Evolutionary conservation across 2,888 invertebrate species (phyloP), one percentile per base, ranked within the genome.

Genomic region (Phrixothrix hirtus): DNA sequence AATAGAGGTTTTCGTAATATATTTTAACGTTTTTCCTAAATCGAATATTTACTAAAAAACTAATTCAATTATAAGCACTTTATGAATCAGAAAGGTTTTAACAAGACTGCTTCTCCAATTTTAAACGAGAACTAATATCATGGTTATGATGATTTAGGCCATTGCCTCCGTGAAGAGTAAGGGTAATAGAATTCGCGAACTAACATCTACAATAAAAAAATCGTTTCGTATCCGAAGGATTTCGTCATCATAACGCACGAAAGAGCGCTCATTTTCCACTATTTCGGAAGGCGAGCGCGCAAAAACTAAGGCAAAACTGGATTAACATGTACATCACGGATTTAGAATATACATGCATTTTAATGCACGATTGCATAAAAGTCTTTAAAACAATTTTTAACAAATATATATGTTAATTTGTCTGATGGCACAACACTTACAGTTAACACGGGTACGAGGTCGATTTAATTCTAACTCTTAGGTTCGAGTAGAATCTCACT

Each of bases 141-240:
- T 46, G 21, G 52, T 52, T 48, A 49, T 49, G 52, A 59, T 58
- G 55, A 59, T 59, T 57, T 60, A 55, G 58, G 64, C 63, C 64
- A 49, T 64, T 48, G 66, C 64, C 67, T 61, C 64, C 58, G 65
- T 67, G 63, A 64, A 67, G 45, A 54, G 47, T 67, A 64, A 67
- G 63, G 65, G 67, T 67, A 68, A 70, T 63, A 69, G 63, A 71
- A 71, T 62, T 64, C 66, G 64, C 60, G 62, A 72, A 64, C 71
- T 73, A 73, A 74, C 65, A 63, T 61, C 73, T 74, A 74, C 68
- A 71, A 71, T 74, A 72, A 72, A 74, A 53, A 73, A 74, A 73
- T 70, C 72, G 68, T 69, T 69, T 67, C 68, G 70, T 69, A 52
- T 58, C 64, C 68, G 69, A 72, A 70, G 67, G 66, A 66, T 68